Evolutionary conservation across 2,888 invertebrate genomes (phyloP).

Genomic region (Loripinus fragilis): DNA sequence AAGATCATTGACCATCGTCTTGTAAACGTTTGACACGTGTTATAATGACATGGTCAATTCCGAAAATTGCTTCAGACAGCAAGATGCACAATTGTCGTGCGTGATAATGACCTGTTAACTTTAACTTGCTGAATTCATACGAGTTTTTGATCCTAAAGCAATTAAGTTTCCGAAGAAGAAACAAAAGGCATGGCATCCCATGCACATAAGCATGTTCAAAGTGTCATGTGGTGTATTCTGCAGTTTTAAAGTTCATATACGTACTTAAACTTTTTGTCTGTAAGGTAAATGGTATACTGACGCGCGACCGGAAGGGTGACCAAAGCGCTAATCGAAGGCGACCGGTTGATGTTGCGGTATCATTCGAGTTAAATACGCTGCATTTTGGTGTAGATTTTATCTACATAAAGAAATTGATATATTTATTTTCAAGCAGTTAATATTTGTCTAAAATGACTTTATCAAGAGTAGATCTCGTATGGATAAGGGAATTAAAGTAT

Average conservation of each 20-base stretch:
- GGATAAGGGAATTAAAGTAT: conserved; percentile 6
- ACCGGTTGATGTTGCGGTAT: not conserved
- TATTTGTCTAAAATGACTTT: conserved; percentile 10
- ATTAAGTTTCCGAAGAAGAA: too few species aligned
- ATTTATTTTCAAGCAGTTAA: conserved; percentile 8
- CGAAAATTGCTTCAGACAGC: conserved; percentile 12
- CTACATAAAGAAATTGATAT: not conserved
- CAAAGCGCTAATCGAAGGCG: not conserved
- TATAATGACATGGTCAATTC: conserved; percentile 19
- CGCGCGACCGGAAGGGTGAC: too few species aligned
- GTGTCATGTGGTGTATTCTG: too few species aligned
- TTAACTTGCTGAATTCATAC: too few species aligned
- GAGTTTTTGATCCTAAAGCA: too few species aligned
- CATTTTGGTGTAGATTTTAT: not conserved
- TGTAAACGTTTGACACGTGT: conserved; percentile 13
- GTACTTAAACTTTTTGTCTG: too few species aligned
- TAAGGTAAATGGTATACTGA: too few species aligned
- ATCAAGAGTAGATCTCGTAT: conserved; percentile 1
- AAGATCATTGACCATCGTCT: not conserved
- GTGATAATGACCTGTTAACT: conserved; percentile 15
- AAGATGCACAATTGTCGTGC: conserved; percentile 7
- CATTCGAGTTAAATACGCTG: not conserved
- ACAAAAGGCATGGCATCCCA: too few species aligned
- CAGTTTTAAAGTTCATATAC: too few species aligned
- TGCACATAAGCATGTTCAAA: too few species aligned